phyloP scores from a whole-genome alignment of 2,797 vertebrate species.

The Tadarida brasiliensis region DNA sequence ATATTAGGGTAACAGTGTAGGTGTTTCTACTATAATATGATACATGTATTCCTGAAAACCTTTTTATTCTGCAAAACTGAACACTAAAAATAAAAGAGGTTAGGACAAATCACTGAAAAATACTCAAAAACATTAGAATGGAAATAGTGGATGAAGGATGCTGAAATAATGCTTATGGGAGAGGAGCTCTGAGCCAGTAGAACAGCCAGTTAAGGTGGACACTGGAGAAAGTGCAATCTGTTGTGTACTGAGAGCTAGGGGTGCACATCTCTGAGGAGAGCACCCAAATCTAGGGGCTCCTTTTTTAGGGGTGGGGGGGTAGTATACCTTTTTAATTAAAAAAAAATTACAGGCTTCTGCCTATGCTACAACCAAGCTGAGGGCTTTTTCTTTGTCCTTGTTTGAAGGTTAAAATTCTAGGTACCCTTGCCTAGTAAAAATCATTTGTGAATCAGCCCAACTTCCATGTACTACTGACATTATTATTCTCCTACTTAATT shows the following conservation, averaged over 20 bases:
- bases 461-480: not conserved
- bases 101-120: conserved; percentile 49
- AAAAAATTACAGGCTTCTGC: not conserved
- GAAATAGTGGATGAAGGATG: not conserved
- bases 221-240: not conserved
- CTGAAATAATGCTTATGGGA: not conserved
- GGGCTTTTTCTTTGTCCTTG: conserved; percentile 10
- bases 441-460: not conserved
- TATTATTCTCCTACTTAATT: not conserved
- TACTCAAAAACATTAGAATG: conserved; percentile 19
- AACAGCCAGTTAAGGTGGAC: not conserved
- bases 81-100: conserved; percentile 16
- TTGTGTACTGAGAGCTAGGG: not conserved
- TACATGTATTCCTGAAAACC: conserved; percentile 51
- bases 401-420: conserved; percentile 38
- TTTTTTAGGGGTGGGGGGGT: not conserved
- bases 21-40: not conserved
- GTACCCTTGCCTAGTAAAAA: conserved; percentile 11
- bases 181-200: conserved; percentile 29
- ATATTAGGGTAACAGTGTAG: not conserved
- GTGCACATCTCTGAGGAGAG: not conserved
- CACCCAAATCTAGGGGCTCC: not conserved
- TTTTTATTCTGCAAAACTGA: conserved; percentile 56
- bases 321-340: not conserved
- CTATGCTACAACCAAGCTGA: not conserved